These are phyloP conservation scores for Trochalopteron elliotii DNA, from an alignment of 2,113 vertebrate genomes.

Conservation along the genomic window DNA sequence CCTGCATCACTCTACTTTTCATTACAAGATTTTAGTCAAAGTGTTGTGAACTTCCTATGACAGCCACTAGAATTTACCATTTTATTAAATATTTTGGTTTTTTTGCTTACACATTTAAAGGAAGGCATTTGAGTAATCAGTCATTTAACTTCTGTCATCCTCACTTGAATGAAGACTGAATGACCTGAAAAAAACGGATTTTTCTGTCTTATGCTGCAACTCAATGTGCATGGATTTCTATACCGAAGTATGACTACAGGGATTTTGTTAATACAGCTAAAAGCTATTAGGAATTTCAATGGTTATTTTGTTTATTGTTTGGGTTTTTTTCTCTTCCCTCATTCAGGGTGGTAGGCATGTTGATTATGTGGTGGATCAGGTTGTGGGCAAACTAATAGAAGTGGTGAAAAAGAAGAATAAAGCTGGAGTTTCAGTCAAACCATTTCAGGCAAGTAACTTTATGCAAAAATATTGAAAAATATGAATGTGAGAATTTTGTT, in stretches of 20 bases:
- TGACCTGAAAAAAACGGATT: neutral
- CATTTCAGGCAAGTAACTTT: conserved; percentile 89
- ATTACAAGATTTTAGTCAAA: neutral
- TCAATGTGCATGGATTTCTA: neutral
- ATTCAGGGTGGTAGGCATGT: conserved; percentile 92
- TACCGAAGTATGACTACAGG: neutral
- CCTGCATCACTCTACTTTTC: neutral
- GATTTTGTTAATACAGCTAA: neutral
- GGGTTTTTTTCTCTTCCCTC: neutral
- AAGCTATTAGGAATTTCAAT: neutral
- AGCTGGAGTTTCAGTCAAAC: conserved; percentile 96
- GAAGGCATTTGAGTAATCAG: neutral
- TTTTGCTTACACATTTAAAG: neutral
- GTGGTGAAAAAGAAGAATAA: conserved; percentile 99
- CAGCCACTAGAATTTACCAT: neutral
- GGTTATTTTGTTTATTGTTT: neutral
- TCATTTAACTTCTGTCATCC: neutral
- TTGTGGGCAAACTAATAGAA: conserved; percentile 95
- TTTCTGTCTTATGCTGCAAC: neutral
- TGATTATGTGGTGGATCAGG: conserved; percentile 98
- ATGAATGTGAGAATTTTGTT: neutral
- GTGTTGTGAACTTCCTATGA: neutral
- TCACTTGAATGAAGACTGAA: neutral
- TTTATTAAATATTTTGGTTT: neutral
- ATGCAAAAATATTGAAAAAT: neutral